Evolutionary conservation across 2,113 vertebrate genomes (phyloP).

Genomic region (Girardinichthys multiradiatus): DNA sequence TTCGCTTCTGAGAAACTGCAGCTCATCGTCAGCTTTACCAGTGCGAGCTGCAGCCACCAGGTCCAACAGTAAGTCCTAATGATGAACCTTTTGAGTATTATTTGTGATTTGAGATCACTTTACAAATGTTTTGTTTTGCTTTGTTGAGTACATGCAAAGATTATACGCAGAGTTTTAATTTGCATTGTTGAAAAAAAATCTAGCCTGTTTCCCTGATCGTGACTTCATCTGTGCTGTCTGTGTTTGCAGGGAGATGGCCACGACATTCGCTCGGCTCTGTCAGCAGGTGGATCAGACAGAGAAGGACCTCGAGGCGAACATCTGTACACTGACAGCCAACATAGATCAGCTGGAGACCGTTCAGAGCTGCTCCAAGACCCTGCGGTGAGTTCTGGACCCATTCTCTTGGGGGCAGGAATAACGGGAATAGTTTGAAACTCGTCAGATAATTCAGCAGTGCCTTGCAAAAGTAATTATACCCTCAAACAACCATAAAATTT

Average conservation of each 20-base stretch:
- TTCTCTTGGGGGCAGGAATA: neutral
- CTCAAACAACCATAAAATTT: no score
- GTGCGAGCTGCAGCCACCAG: slow-evolving; percentile 95
- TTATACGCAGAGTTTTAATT: no score
- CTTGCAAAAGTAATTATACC: neutral
- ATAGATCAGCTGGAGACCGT: slow-evolving; percentile 89
- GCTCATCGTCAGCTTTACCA: slow-evolving; percentile 92
- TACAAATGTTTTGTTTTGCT: no score
- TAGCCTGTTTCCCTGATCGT: neutral
- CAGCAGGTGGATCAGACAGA: slow-evolving; percentile 94
- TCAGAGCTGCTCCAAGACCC: slow-evolving; percentile 87
- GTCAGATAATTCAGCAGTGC: neutral
- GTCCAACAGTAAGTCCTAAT: slow-evolving; percentile 91
- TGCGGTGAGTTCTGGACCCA: slow-evolving; percentile 80
- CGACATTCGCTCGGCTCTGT: slow-evolving; percentile 92
- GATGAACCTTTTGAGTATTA: no score
- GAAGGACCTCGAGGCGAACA: slow-evolving; percentile 87
- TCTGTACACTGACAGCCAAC: slow-evolving; percentile 85
- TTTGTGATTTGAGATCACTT: no score
- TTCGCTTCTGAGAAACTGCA: slow-evolving; percentile 93
- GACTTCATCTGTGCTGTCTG: slow-evolving; percentile 28
- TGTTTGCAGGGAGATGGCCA: slow-evolving; percentile 90
- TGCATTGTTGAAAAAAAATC: no score
- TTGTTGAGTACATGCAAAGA: neutral
- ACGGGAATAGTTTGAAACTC: neutral